Base-by-base conservation (phyloP, 2,888 invertebrate genomes). In the Tanytarsus gracilentus region DNA sequence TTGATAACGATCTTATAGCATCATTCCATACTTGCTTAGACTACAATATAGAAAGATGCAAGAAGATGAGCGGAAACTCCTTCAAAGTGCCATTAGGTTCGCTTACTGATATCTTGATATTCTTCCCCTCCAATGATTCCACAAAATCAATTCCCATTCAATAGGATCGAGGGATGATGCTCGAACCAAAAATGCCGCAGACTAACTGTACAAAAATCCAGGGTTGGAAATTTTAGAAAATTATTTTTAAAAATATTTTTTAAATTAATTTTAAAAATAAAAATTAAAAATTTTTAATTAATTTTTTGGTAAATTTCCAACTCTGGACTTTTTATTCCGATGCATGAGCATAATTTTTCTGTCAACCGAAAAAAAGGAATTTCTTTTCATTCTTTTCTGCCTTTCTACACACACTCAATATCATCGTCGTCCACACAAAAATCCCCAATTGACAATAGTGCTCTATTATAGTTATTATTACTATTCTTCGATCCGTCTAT, bases 101-200 rank as follows among this genome's bases (percentile, higher is more conserved):
- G 55, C 58, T 18, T n/a, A n/a, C 21, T 39, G 48, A 58, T 58
- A 58, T 58, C 58, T 58, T 58, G 58, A 58, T 58, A 58, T 58
- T 39, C 58, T 58, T 56, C 18, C 58, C 58, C 58, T 58, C 30
- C 40, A 48, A 25, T 48, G 58, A 58, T 16, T 40, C 58, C 58
- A 58, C 58, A 58, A 58, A 58, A 58, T 58, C 58, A 58, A 58
- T 58, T 58, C 26, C 26, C 23, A 16, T 18, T 44, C 18, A 44
- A 23, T 16, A 44, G 18, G 18, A 44, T 44, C 18, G 23, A 23
- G 21, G 18, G 16, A 16, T 11, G 44, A 11, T 44, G 44, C 16
- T 16, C 21, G 18, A 23, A 23, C 44, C 23, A 11, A 18, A 18
- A 14, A 16, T 40, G 40, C 16, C 21, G 8, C 18, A 18, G 44